A percentile compares a stretch with the other conserved stretches of the same genome.
These are phyloP conservation scores for Periphyllus acericola DNA, from an alignment of 2,888 invertebrate genomes.

Conservation along the genomic window DNA sequence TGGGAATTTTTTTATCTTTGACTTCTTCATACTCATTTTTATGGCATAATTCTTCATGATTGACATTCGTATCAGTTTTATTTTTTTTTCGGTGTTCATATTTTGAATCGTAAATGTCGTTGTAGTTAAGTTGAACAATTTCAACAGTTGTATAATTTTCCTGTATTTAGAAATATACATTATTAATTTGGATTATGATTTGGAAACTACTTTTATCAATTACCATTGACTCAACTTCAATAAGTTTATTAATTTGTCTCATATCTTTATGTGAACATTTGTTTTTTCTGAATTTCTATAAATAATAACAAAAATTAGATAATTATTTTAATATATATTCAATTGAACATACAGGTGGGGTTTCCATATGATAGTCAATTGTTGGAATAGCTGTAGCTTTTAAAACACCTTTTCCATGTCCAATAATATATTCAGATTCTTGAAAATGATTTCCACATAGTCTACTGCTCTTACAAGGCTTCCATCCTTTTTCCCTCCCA, in stretches of 20 bases:
- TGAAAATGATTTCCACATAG: constrained; percentile 54
- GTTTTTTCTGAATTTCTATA: constrained; percentile 39
- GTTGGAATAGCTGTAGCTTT: constrained; percentile 53
- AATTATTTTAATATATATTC: background rate
- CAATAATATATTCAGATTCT: constrained; percentile 48
- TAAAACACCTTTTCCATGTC: constrained; percentile 53
- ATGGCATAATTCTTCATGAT: background rate
- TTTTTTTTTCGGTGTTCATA: background rate
- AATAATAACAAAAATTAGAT: background rate
- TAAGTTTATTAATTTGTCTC: background rate
- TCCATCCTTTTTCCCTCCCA: constrained; percentile 38
- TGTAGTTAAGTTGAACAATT: constrained; percentile 15
- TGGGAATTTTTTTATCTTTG: background rate
- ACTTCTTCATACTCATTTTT: background rate
- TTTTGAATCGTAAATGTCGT: background rate
- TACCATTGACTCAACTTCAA: background rate
- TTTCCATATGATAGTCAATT: constrained; percentile 27
- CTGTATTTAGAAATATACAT: background rate
- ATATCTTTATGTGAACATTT: background rate
- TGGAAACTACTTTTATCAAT: background rate
- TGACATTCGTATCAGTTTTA: background rate
- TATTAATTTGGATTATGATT: background rate
- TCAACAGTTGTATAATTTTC: constrained; percentile 8
- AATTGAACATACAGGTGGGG: background rate
- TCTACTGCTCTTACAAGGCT: constrained; percentile 56